Conservation (phyloP, 2,113 vertebrate species). For the Boulengerochromis microlepis region DNA sequence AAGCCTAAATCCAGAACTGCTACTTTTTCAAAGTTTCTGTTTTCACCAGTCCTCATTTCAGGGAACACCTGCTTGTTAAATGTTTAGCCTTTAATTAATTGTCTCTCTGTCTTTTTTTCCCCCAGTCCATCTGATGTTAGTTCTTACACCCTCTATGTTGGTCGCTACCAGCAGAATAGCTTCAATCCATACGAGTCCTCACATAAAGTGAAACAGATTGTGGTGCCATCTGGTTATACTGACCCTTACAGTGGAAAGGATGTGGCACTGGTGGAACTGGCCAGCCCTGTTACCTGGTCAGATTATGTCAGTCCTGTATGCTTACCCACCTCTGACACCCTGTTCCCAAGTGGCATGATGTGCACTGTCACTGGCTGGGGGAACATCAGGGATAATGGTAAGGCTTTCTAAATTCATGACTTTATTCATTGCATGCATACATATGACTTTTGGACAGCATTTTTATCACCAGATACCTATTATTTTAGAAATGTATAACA, state of each 20-base stretch:
- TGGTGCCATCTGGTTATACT: conserved; percentile 63
- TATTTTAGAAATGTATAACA: background rate
- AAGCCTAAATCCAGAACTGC: background rate
- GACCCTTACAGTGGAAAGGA: conserved; percentile 65
- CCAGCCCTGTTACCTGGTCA: conserved; percentile 48
- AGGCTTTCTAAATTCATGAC: background rate
- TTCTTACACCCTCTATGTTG: conserved; percentile 58
- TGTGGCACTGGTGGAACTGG: conserved; percentile 65
- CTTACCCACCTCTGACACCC: conserved; percentile 39
- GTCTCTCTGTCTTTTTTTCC: fast-evolving
- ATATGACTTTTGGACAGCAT: background rate
- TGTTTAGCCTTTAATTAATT: background rate
- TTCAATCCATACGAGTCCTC: background rate
- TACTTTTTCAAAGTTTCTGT: background rate
- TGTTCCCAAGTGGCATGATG: conserved; percentile 46
- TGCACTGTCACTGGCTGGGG: conserved; percentile 78
- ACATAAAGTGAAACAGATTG: conserved; percentile 23
- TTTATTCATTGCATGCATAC: background rate
- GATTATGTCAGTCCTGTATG: conserved; percentile 62
- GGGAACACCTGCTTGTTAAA: background rate
- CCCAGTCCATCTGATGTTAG: conserved; percentile 28
- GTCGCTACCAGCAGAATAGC: conserved; percentile 52
- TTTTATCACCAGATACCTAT: background rate
- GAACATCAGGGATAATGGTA: conserved; percentile 56
- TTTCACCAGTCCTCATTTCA: background rate